Evolutionary conservation across 2,113 vertebrate species (phyloP).

Genomic region (Ceyx margarethae): DNA sequence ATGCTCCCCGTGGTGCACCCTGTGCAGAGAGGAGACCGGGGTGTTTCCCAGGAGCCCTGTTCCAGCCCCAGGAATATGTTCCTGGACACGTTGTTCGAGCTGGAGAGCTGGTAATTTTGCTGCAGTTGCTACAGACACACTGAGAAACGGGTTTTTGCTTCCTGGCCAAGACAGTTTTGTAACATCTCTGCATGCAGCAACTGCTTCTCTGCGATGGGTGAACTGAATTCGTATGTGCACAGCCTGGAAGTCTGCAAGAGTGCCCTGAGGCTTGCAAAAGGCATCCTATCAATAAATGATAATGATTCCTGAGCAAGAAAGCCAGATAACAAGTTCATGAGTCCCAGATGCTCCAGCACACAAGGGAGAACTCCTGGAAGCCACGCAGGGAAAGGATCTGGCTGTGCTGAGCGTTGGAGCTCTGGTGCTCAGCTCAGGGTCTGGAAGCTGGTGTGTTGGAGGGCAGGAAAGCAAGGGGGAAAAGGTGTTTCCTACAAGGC

Average conservation of each 20-base stretch:
- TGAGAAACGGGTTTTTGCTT: not conserved
- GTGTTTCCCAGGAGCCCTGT: not conserved
- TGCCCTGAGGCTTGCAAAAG: not conserved
- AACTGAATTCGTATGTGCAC: not conserved
- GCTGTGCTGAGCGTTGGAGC: fast-evolving
- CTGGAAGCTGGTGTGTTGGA: not conserved
- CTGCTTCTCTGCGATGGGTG: not conserved
- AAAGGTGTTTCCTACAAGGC: not conserved
- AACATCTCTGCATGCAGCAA: not conserved
- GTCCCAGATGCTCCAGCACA: not conserved
- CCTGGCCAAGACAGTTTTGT: not conserved
- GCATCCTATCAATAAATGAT: slow-evolving; percentile 27
- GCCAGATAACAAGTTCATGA: not conserved
- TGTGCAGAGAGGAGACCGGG: fast-evolving
- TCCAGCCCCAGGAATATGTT: fast-evolving
- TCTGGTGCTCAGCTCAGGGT: fast-evolving
- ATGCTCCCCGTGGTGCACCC: fast-evolving
- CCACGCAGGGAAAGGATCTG: fast-evolving
- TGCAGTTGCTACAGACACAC: not conserved
- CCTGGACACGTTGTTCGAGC: not conserved
- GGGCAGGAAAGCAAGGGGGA: not conserved
- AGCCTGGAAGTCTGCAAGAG: not conserved
- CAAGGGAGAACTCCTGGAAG: not conserved
- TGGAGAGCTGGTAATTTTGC: not conserved
- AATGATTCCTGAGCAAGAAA: not conserved